Conservation (phyloP, 2,113 vertebrate species). For the Cranoglanis bouderius region DNA sequence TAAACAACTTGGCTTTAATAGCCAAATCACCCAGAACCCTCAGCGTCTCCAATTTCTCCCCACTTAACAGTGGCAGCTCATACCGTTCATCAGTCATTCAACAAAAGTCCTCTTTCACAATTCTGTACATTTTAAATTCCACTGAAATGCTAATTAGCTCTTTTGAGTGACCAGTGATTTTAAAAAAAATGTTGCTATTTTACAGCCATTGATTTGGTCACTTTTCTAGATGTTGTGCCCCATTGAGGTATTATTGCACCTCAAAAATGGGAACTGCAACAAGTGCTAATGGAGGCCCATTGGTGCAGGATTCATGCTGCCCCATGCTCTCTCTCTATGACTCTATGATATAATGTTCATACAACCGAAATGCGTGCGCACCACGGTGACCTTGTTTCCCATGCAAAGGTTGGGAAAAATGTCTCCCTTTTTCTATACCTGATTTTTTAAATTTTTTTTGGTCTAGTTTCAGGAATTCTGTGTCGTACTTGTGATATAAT, state of each 20-base stretch:
- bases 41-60: background rate
- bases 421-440: background rate
- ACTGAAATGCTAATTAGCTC: background rate
- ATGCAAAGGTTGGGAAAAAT: background rate
- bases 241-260: background rate
- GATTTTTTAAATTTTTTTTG: background rate
- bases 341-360: background rate
- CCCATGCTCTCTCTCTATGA: background rate
- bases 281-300: background rate
- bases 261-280: background rate
- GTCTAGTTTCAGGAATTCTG: background rate
- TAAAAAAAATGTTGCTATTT: background rate
- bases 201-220: background rate
- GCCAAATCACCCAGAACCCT: background rate
- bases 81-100: background rate
- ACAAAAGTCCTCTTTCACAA: background rate
- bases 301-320: background rate
- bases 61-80: background rate
- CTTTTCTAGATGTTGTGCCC: too few relatives aligned
- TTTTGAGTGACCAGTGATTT: background rate
- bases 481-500: background rate
- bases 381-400: background rate
- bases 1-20: background rate
- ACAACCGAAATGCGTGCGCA: background rate
- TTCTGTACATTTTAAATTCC: background rate